Conservation (phyloP, 2,888 invertebrate species). For the Pammene fasciana region DNA sequence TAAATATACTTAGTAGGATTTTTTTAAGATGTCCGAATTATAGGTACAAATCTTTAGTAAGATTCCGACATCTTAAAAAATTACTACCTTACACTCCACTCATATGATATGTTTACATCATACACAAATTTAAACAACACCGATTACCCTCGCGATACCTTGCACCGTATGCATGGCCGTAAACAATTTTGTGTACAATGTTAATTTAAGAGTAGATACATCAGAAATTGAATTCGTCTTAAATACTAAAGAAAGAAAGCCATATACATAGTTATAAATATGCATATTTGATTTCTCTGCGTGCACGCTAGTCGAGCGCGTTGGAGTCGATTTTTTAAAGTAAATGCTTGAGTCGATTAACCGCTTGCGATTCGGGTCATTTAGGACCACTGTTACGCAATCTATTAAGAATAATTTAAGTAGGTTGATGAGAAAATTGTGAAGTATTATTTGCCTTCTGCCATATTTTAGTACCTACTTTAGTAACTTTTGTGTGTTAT, state of each 20-base stretch:
- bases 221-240: slow-evolving; percentile 46
- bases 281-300: slow-evolving; percentile 75
- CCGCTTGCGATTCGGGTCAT: slow-evolving; percentile 27
- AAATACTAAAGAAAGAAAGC: slow-evolving; percentile 69
- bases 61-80: too few species aligned
- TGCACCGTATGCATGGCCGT: not conserved
- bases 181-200: slow-evolving; percentile 27
- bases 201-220: slow-evolving; percentile 36
- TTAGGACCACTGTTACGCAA: slow-evolving; percentile 24
- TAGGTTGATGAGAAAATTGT: too few species aligned
- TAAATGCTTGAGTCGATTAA: slow-evolving; percentile 27
- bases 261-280: slow-evolving; percentile 70
- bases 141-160: not conserved
- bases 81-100: too few species aligned
- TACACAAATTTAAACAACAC: not conserved
- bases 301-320: slow-evolving; percentile 62
- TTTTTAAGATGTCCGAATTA: too few species aligned
- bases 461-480: too few species aligned
- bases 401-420: too few species aligned
- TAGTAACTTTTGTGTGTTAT: too few species aligned
- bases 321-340: slow-evolving; percentile 33
- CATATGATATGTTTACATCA: too few species aligned
- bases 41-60: too few species aligned
- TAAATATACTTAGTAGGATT: too few species aligned
- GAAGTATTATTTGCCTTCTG: too few species aligned